Base-by-base conservation (phyloP, 2,113 vertebrate species). In the Ranitomeya imitator region DNA sequence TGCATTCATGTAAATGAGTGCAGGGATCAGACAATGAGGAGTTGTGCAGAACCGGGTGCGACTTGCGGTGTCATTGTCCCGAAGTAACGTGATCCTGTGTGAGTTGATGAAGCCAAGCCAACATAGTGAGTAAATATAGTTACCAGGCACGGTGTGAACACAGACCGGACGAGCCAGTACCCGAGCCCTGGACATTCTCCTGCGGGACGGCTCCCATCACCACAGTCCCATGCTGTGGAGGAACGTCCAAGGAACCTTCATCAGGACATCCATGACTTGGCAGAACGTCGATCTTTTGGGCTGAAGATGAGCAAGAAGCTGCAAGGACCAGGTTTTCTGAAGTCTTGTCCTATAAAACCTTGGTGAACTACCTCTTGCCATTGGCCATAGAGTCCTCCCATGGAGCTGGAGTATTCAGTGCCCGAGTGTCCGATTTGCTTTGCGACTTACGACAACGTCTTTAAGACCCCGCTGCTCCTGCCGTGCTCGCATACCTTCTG, bases 401-500 rank as follows among this genome's bases (percentile, higher is more conserved):
- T 89, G 87, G 87, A 89, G 60, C 81, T 18, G 60, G 87, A 88
- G 23, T 57, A 51, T 54, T 18, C 14, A 2, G 57, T 79, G 18
- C 87, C 87, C 0, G 96, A 96, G 90, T 96, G 96, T 23, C 88
- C 95, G 60, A 92, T 96, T 89, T 96, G 96, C 91, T 96, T 96
- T 91, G 93, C 93, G 85, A 92, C 93, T 90, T 96, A 96, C 90
- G 95, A 96, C 92, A 96, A 96, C 23, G 85, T 95, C 84, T 96
- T 96, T 92, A 94, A 93, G 82, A 93, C 95, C 18, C 96, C 96
- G n/a, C 95, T 96, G 90, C 90, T 95, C 92, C 93, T 96, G 5
- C 92, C 93, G 23, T 96, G 96, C 85, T 87, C 87, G 0, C 96
- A 96, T 91, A 96, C 96, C 2, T 96, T 96, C 93, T 96, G 96